Base-by-base conservation (phyloP, 2,888 invertebrate genomes). In the Metacarcinus magister region DNA sequence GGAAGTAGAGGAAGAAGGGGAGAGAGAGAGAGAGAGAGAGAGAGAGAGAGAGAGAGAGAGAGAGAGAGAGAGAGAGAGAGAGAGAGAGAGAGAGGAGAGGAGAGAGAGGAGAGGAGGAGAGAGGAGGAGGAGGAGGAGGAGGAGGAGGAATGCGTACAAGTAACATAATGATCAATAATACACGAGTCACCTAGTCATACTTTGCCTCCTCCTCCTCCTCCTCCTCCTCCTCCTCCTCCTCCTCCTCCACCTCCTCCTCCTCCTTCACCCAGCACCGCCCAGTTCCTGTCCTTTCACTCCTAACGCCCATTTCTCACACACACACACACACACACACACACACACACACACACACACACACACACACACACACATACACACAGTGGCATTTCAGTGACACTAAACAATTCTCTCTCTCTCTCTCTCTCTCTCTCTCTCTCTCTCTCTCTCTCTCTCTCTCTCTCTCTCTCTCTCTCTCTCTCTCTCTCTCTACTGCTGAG, bases 281-380 rank as follows among this genome's bases (percentile, higher is more conserved):
- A 2, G 8, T 54, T 67, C n/a, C 23, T 16, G n/a, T 67, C 67
- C 67, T n/a, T 23, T 67, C n/a, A n/a, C 67, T 67, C 67, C 67
- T 67, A 8, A 8, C 13, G 54, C 67, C 67, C 67, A 8, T 90
- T 39, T 54, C 32, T 46, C 87, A 44, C 94, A 28, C 82, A 46
- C 94, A 46, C 87, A 28, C 87, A 39, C 44, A 16, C 44, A 92
- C 92, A 92, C 92, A 92, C 92, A 92, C 89, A 89, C 89, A 89
- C 89, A 89, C 89, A 89, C 89, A 89, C 89, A 89, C 89, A 89
- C 89, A 89, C 89, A 28, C 89, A 28, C 89, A 28, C 39, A 10
- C 39, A 28, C 32, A 28, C 43, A 13, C 28, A 28, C 2, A 32
- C 60, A 60, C 67, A 32, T 19, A 8, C 39, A 3, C 32, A 93